Evolutionary conservation across 2,113 vertebrate genomes (phyloP), one percentile per base, ranked within the genome.

Genomic region (Procapra przewalskii): DNA sequence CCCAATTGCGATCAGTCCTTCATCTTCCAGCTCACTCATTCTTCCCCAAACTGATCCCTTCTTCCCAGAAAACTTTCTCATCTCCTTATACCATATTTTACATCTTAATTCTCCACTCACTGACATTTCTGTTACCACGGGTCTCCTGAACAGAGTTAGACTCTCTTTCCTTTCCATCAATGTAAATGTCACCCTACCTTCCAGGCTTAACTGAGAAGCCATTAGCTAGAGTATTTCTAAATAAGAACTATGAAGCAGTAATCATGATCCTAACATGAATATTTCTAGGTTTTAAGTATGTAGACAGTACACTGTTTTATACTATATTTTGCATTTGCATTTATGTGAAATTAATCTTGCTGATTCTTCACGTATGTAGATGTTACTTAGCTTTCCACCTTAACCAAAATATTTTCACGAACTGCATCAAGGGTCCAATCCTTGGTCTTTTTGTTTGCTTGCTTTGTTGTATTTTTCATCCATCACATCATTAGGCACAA

Each of bases 381-480:
- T 36, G 3, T 89, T 80, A 52, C 27, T 88, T 75, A 54, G 84
- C 16, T 81, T 97, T 33, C 25, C 52, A 71, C 16, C 2, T 52
- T 31, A 79, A 52, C 27, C 54, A 52, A 77, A 91, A 40, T 40
- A 33, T 80, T 92, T 31, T 60, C 45, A 17, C 45, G 21, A 16
- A 25, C 15, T 82, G 19, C 5, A 79, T 62, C 31, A 86, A 48
- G 75, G 54, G 11, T 93, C 6, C 88, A 64, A 29, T 88, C 83
- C 29, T 86, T 81, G 48, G 40, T 82, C 84, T 93, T 43, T 59
- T 86, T 81, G 33, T 94, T 88, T 50, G 5, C 54, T 79, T 87
- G 14, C 15, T 89, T 90, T 96, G 48, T 52, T 96, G 90, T 94
- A 10, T 67, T 96, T 97, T 91, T 5, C 80, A 57, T 75, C 60